Percentiles rank a stretch among this genome's conserved stretches.
These are phyloP conservation scores for Urocyon cinereoargenteus DNA, from an alignment of 2,797 vertebrate genomes.

Conservation along the genomic window DNA sequence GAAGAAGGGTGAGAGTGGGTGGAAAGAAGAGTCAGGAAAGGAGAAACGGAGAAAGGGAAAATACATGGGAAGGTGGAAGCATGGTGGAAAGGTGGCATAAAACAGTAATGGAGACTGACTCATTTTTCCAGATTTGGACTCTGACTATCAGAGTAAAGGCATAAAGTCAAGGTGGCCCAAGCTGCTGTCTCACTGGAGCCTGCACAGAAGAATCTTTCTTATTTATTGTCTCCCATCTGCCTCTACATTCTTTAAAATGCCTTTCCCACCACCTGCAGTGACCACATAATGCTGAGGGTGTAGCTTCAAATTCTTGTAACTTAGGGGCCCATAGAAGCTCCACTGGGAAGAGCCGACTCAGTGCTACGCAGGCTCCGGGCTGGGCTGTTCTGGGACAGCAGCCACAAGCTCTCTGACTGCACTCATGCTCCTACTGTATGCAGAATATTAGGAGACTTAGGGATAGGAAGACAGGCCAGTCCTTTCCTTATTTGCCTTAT, in stretches of 20 bases:
- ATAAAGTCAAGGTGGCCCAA: neutral
- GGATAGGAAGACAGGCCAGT: neutral
- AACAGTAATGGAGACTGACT: neutral
- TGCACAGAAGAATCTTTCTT: neutral
- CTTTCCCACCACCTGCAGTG: too few relatives aligned
- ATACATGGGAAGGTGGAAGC: neutral
- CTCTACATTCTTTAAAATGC: neutral
- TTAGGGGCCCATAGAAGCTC: neutral
- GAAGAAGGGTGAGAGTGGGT: neutral
- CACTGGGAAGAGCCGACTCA: neutral
- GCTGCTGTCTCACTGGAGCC: neutral
- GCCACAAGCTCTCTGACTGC: neutral
- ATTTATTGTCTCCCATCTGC: neutral
- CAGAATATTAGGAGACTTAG: neutral
- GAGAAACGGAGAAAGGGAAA: neutral
- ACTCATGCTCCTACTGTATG: neutral
- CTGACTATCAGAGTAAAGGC: neutral
- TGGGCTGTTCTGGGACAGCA: neutral
- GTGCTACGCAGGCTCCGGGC: neutral
- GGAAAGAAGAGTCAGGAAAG: neutral
- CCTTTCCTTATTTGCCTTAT: neutral
- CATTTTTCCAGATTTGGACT: neutral
- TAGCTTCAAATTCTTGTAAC: neutral
- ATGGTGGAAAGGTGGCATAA: neutral
- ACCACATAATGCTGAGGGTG: neutral